A percentile compares a stretch with the other conserved stretches of the same genome.
Evolutionary conservation across 2,113 vertebrate genomes (phyloP).

Genomic region (Blennius ocellaris): DNA sequence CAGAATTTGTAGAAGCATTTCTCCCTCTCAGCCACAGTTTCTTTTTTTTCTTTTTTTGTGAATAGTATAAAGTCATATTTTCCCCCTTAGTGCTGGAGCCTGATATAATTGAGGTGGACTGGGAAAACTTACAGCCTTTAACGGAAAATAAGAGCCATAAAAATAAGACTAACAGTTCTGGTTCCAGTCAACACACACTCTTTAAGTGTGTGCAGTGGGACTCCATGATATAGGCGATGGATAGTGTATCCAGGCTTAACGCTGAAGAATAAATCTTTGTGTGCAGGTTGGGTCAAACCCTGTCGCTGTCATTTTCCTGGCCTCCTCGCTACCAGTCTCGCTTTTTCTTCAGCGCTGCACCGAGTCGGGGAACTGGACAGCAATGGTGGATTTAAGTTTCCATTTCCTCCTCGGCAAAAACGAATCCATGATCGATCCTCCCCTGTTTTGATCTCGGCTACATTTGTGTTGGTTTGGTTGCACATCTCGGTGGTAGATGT

Average conservation of each 20-base stretch:
- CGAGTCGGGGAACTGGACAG: constrained; percentile 28
- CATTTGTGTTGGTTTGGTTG: not conserved
- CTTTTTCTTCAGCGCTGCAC: constrained; percentile 14
- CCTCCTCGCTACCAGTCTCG: not conserved
- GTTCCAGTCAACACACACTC: constrained; percentile 48
- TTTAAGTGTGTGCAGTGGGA: constrained; percentile 14
- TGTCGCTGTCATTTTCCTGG: constrained; percentile 53
- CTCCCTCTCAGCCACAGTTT: constrained; percentile 62
- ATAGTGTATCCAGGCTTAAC: constrained; percentile 26
- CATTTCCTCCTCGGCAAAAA: constrained; percentile 62
- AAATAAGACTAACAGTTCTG: constrained; percentile 61
- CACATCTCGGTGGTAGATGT: not conserved
- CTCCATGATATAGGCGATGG: constrained; percentile 41
- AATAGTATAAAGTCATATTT: constrained; percentile 79
- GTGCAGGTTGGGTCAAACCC: constrained; percentile 31
- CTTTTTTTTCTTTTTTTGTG: no score
- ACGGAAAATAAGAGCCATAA: constrained; percentile 77
- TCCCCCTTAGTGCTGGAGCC: constrained; percentile 68
- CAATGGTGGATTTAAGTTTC: constrained; percentile 61
- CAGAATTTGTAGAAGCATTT: constrained; percentile 75
- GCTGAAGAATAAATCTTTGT: constrained; percentile 53
- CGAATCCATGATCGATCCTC: constrained; percentile 14
- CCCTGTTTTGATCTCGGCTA: not conserved
- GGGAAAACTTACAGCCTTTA: constrained; percentile 76
- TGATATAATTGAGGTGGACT: constrained; percentile 79